These are phyloP conservation scores for Aphis gossypii DNA, from an alignment of 1,140 invertebrate species.

Conservation along the genomic window DNA sequence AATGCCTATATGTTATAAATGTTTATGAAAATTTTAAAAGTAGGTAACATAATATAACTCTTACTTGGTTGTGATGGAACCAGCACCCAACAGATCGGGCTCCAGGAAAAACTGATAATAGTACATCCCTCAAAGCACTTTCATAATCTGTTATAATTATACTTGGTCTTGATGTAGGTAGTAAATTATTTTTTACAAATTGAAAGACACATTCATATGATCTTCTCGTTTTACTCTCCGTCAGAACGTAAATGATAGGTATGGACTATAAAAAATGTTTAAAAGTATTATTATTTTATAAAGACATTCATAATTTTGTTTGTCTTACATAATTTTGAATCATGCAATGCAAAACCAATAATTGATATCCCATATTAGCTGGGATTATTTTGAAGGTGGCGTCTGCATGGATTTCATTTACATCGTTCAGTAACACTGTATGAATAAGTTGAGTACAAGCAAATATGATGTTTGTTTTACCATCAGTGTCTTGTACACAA, in stretches of 20 bases:
- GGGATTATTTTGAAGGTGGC: not conserved
- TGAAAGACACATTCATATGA: not conserved
- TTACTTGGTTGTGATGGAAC: not conserved
- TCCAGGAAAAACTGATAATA: not conserved
- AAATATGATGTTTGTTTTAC: not conserved
- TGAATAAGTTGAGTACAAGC: not conserved
- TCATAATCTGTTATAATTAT: constrained; percentile 21
- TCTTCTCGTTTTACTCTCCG: not conserved
- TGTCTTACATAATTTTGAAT: constrained; percentile 27
- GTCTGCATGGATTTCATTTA: not conserved
- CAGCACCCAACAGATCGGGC: not conserved
- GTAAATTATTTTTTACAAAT: constrained; percentile 3
- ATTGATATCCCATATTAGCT: not conserved
- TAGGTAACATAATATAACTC: not conserved
- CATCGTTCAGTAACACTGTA: not conserved
- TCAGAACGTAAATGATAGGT: not conserved
- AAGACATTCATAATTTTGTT: no score
- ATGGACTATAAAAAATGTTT: constrained; percentile 12
- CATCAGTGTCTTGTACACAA: not conserved
- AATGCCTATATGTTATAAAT: not conserved
- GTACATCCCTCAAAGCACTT: not conserved
- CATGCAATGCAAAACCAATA: not conserved
- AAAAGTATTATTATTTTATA: no score
- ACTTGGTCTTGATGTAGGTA: not conserved
- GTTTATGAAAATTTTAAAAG: not conserved